These are phyloP conservation scores for Pollenia amentaria DNA, from an alignment of 2,888 invertebrate genomes.

Conservation along the genomic window DNA sequence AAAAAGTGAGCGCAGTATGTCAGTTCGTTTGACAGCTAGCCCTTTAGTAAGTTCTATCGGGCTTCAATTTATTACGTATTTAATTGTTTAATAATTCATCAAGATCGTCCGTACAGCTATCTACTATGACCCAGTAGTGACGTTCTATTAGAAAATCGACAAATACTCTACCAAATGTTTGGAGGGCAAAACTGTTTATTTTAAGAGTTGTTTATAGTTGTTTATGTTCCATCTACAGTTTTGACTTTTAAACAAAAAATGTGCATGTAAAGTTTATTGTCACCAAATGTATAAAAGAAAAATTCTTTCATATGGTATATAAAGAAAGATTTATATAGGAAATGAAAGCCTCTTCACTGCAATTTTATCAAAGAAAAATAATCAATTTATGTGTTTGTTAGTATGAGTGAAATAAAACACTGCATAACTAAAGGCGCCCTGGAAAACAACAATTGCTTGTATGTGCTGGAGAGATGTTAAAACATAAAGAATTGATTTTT, in stretches of 20 bases:
- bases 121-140: too few relatives aligned
- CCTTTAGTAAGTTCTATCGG: too few relatives aligned
- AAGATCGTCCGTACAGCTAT: too few relatives aligned
- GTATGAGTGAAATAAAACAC: constrained; percentile 24
- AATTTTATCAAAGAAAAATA: constrained; percentile 31
- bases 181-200: neutral
- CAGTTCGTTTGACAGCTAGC: too few relatives aligned
- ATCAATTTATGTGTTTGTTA: constrained; percentile 19
- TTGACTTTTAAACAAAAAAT: constrained; percentile 13
- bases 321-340: neutral
- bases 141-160: too few relatives aligned
- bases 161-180: neutral
- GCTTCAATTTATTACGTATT: too few relatives aligned
- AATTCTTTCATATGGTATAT: neutral
- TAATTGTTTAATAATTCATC: too few relatives aligned
- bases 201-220: constrained; percentile 18
- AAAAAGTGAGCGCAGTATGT: too few relatives aligned
- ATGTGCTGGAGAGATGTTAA: neutral
- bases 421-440: constrained; percentile 24
- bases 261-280: constrained; percentile 41
- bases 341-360: neutral
- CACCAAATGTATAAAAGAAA: constrained; percentile 37
- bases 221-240: constrained; percentile 22
- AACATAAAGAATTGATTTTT: neutral
- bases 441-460: constrained; percentile 27